These are phyloP conservation scores for Synergus itoensis DNA, from an alignment of 2,888 invertebrate genomes.

Conservation along the genomic window DNA sequence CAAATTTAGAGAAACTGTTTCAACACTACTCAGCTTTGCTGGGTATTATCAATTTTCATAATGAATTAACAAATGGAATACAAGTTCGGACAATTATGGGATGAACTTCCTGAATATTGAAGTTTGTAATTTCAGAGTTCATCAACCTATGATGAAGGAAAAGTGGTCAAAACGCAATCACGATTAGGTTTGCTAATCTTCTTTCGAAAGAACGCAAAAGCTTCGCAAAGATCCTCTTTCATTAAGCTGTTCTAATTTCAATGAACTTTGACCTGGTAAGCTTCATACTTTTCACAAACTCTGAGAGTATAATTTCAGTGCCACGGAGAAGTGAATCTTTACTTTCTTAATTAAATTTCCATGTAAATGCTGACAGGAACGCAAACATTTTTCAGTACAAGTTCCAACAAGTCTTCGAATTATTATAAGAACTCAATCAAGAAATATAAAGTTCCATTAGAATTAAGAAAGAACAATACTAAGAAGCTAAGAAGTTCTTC, in stretches of 20 bases:
- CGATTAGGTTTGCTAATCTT: constrained; percentile 33
- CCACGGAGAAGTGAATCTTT: constrained; percentile 21
- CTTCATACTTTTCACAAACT: constrained; percentile 22
- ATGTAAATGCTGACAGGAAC: not conserved
- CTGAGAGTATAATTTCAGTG: constrained; percentile 9
- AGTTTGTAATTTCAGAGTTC: not conserved
- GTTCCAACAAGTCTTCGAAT: not conserved
- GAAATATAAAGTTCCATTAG: not conserved
- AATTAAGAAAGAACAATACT: not conserved
- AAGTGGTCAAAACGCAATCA: not conserved
- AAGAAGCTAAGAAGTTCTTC: not conserved
- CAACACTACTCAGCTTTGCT: not conserved
- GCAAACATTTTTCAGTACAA: constrained; percentile 17
- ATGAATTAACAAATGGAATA: not conserved
- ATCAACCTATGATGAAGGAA: not conserved
- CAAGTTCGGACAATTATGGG: too few relatives aligned
- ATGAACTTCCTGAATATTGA: too few relatives aligned
- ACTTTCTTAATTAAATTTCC: constrained; percentile 35
- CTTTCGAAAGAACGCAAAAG: not conserved
- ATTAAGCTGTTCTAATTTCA: constrained; percentile 27
- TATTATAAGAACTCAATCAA: not conserved
- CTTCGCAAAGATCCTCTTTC: constrained; percentile 5
- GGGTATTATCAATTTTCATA: not conserved
- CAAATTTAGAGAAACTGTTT: not conserved
- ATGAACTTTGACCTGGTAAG: constrained; percentile 16